Evolutionary conservation across 2,888 invertebrate species (phyloP).

Genomic region (Leucoptera coffeella): DNA sequence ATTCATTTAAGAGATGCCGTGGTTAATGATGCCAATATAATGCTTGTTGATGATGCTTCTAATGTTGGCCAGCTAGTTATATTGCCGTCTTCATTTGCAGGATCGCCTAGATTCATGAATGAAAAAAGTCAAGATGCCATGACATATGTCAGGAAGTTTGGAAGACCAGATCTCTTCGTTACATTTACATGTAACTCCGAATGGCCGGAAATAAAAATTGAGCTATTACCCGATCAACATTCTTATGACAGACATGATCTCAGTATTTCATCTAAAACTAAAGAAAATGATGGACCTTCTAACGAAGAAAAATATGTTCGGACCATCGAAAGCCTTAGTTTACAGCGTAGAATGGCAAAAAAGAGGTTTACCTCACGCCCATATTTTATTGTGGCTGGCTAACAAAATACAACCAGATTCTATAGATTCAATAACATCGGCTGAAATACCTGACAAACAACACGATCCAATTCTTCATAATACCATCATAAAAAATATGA

Average conservation of each 20-base stretch:
- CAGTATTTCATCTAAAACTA: constrained; percentile 1
- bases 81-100: constrained; percentile 5
- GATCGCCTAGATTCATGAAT: constrained; percentile 4
- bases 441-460: too few species aligned
- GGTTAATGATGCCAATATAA: constrained; percentile 1
- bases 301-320: constrained; percentile 3
- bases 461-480: too few species aligned
- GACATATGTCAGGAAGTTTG: constrained; percentile 4
- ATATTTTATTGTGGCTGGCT: constrained; percentile 8
- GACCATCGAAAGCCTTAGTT: constrained; percentile 3
- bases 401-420: constrained; percentile 7
- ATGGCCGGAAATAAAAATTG: constrained; percentile 1
- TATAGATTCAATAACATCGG: too few species aligned
- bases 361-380: constrained; percentile 8
- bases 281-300: constrained; percentile 2
- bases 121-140: constrained; percentile 5
- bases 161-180: constrained; percentile 3
- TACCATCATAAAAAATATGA: too few species aligned
- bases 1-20: constrained; percentile 6
- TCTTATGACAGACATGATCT: constrained; percentile 3
- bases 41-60: too few species aligned
- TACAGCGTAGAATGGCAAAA: constrained; percentile 10
- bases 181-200: constrained; percentile 2
- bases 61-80: constrained; percentile 5
- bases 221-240: constrained; percentile 2